Percentiles rank a stretch among this genome's conserved stretches.
Conservation (phyloP, 2,113 vertebrate genomes). For the Triplophysa siluroides region DNA sequence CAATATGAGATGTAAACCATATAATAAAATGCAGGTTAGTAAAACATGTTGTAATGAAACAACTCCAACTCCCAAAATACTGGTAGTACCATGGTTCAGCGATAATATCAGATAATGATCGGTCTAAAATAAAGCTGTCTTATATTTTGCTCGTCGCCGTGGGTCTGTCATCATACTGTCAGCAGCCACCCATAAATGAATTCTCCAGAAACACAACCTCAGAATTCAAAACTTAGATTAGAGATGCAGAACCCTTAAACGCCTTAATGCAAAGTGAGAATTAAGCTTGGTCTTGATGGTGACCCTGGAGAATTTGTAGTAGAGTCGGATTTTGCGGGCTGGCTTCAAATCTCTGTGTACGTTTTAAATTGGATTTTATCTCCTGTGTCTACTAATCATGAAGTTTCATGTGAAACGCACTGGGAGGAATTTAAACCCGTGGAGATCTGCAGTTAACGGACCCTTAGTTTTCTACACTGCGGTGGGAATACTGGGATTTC, state of each 20-base stretch:
- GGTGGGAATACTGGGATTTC: slow-evolving; percentile 64
- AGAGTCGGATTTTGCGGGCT: slow-evolving; percentile 59
- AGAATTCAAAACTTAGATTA: slow-evolving; percentile 50
- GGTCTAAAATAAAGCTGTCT: slow-evolving; percentile 34
- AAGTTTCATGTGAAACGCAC: slow-evolving; percentile 68
- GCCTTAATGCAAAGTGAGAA: slow-evolving; percentile 13
- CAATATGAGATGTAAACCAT: slow-evolving; percentile 86
- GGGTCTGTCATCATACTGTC: slow-evolving; percentile 9
- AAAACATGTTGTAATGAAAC: background rate
- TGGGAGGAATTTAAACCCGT: slow-evolving; percentile 67
- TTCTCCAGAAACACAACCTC: slow-evolving; percentile 39
- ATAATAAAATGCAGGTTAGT: slow-evolving; percentile 93
- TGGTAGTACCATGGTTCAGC: background rate
- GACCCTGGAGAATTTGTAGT: slow-evolving; percentile 62
- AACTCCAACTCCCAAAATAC: background rate
- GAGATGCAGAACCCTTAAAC: slow-evolving; percentile 31
- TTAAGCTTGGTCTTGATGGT: slow-evolving; percentile 25
- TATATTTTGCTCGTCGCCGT: slow-evolving; percentile 62
- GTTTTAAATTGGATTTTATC: slow-evolving; percentile 62
- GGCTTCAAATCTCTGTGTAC: slow-evolving; percentile 61
- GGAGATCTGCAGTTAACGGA: slow-evolving; percentile 71
- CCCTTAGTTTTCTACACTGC: slow-evolving; percentile 64
- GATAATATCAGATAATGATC: background rate
- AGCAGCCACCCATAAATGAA: slow-evolving; percentile 19
- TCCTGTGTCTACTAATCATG: slow-evolving; percentile 69